These are phyloP conservation scores for Venustoraphidia nigricollis DNA, from an alignment of 2,888 invertebrate species.

Conservation along the genomic window DNA sequence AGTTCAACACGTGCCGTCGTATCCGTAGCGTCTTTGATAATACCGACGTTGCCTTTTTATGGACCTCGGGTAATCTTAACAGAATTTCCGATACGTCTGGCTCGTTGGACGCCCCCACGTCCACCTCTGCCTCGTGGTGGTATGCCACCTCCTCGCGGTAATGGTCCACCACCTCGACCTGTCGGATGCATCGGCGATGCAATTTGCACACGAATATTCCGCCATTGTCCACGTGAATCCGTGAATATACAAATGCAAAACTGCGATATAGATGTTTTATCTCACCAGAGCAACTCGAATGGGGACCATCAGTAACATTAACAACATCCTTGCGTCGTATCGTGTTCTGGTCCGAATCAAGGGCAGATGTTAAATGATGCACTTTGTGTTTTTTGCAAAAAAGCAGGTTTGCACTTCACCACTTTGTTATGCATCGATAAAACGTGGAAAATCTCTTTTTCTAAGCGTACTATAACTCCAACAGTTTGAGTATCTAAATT, in stretches of 20 bases:
- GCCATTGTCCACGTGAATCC: constrained; percentile 41
- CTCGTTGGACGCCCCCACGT: no score
- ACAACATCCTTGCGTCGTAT: constrained; percentile 40
- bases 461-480: constrained; percentile 42
- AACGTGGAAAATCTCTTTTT: constrained; percentile 42
- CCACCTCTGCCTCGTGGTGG: constrained; percentile 15
- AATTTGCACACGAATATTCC: constrained; percentile 43
- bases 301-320: constrained; percentile 40
- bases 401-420: constrained; percentile 33
- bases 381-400: constrained; percentile 37
- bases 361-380: constrained; percentile 33
- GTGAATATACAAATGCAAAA: constrained; percentile 39
- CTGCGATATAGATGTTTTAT: constrained; percentile 41
- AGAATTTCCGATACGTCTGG: no score
- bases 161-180: constrained; percentile 15
- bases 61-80: no score
- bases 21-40: no score
- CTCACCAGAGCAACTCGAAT: constrained; percentile 36
- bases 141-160: constrained; percentile 10
- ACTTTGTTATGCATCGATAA: constrained; percentile 42
- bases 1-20: no score
- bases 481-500: constrained; percentile 38
- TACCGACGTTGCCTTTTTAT: no score
- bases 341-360: constrained; percentile 40
- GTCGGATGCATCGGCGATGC: constrained; percentile 38